Base-by-base conservation (phyloP, 1,140 invertebrate species). In the Aphis gossypii region DNA sequence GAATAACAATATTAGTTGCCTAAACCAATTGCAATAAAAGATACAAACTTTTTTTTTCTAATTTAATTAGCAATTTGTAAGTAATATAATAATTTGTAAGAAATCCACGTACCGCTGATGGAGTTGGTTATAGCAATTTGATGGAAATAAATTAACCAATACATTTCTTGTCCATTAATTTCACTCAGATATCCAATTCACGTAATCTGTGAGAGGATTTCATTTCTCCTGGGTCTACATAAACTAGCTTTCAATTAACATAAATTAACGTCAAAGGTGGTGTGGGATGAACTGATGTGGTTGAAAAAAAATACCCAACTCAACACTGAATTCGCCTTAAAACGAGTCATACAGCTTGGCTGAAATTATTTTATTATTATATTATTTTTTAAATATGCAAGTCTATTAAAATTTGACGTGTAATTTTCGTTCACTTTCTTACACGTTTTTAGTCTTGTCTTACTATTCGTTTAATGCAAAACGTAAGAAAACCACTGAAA, bases 241-340 rank as follows among this genome's bases (percentile, higher is more conserved):
- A 35, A 20, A 23, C 20, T 56, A 56, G 35, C 38, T 89, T 89
- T 89, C 51, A 56, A 89, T 89, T 89, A 56, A 54, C 88, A 89
- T 89, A 89, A 89, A 89, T 89, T 89, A 89, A 89, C 51, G 51
- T 89, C 35, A 11, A 38, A 56, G 21, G 54, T 41, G 21, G n/a
- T n/a, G 35, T 5, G 35, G 21, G 35, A 89, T 18, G 30, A 76
- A 76, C n/a, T n/a, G 14, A n/a, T n/a, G 23, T 21, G 35, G 21
- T 38, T 89, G 23, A 41, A 89, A 89, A 89, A 89, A 56, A 89
- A 56, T 89, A 89, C 51, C 35, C n/a, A 14, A 41, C 51, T 89
- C 23, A 25, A 83, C 21, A 8, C 35, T 83, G 21, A 38, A 2
- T 82, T 30, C 20, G 84, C 25, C 25, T 46, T 35, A 48, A 9